Base-by-base conservation (phyloP, 2,888 invertebrate genomes). In the Melanostoma mellinum region DNA sequence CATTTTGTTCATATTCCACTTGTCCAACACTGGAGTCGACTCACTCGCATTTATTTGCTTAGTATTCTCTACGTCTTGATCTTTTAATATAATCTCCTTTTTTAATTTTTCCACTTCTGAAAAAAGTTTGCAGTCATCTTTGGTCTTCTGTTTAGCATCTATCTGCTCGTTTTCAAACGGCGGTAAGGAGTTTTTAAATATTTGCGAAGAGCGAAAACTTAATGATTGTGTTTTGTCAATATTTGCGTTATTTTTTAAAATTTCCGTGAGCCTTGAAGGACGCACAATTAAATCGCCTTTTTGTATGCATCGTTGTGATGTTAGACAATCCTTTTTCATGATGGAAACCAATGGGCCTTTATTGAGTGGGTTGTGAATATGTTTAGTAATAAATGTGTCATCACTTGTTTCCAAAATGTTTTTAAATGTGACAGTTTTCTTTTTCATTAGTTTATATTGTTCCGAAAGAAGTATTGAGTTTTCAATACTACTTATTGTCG, bases 371-470 rank as follows among this genome's bases (percentile, higher is more conserved):
- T 94, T 94, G 58, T 92, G 91, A 85, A 93, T 91, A 87, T 93
- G 93, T 88, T 93, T 94, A 4, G 93, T 90, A 40, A 93, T 92
- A 85, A 93, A 92, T 87, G 93, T 92, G 88, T 94, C 94, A 89
- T 93, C 93, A 89, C 94, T 94, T 85, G 93, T 93, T 88, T 94
- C 94, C 42, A 90, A 88, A 75, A 93, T 93, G 86, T 93, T 93
- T 85, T 94, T 94, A 90, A 94, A 94, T 67, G 94, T 94, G 32
- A 94, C 94, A 55, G 94, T 94, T 91, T 94, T 94, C 89, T 93
- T 94, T 74, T 93, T 89, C 69, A 88, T 88, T 36, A 48, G 8
- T 36, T 67, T 74, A 3, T 48, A 74, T 5, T 74, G 10, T 6
- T 73, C 55, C 5, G 33, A 35, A 8, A 71, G 3, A 20, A 2